phyloP scores from a whole-genome alignment of 2,113 vertebrate genomes.

The Oceanodroma tethys region DNA sequence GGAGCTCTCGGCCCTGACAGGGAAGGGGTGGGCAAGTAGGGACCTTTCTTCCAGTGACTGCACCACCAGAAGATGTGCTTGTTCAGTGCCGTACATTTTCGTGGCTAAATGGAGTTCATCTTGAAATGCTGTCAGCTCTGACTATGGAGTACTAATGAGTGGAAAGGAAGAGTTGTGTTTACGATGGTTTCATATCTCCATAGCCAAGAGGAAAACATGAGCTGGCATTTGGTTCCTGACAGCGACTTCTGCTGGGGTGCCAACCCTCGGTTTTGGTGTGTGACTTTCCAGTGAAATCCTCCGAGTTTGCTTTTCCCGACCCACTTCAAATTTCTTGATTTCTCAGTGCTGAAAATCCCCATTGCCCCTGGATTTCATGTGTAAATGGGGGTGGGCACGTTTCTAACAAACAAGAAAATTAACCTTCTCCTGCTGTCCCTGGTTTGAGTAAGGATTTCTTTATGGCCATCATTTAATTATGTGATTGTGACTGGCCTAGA shows the following conservation, averaged over 20 bases:
- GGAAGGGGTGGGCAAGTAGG: not conserved
- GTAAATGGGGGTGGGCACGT: accelerated
- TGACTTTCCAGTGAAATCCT: not conserved
- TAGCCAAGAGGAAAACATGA: not conserved
- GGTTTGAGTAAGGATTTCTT: not conserved
- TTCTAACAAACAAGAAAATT: not conserved
- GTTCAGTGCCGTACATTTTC: accelerated
- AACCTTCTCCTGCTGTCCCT: not conserved
- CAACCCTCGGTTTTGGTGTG: not conserved
- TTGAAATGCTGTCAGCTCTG: not conserved
- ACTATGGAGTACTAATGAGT: not conserved
- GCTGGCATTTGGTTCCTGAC: not conserved
- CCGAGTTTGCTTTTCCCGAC: not conserved
- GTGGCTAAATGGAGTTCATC: not conserved
- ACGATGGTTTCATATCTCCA: not conserved
- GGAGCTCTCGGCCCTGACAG: not conserved
- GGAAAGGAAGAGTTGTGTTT: not conserved
- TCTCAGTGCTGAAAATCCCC: not conserved
- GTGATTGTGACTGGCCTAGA: not conserved
- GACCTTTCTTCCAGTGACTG: not conserved
- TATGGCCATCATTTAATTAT: not conserved
- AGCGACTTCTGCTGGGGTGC: not conserved
- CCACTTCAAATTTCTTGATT: not conserved
- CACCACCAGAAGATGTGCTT: not conserved
- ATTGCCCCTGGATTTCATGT: not conserved